Evolutionary conservation across 2,888 invertebrate species (phyloP), one percentile per base, ranked within the genome.

Genomic region (Patella caerulea): DNA sequence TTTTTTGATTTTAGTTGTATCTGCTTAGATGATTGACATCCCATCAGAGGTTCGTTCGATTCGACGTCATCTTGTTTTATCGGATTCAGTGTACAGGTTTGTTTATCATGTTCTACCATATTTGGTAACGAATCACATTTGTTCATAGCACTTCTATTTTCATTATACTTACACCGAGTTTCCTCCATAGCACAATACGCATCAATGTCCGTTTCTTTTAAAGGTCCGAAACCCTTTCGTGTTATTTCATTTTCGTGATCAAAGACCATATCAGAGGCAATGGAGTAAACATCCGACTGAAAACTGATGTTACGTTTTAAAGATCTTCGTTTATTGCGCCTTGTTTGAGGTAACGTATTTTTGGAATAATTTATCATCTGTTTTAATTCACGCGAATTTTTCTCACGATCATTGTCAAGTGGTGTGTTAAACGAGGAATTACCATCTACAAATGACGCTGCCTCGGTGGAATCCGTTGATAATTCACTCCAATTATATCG

Each of bases 201-300:
- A 59, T 59, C 59, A 19, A 59, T 59, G 19, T 59, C 59, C 59
- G 59, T 59, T 19, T 59, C 59, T 59, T 59, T 59, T 19, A 59
- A 59, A 59, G 59, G 17, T 59, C 17, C 17, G 19, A 17, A 11
- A 19, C 19, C 59, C 19, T 17, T 19, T 14, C 59, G 59, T 2
- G n/a, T 19, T 59, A 19, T 59, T 59, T 59, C 59, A 59, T 59
- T 59, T 59, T 59, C 59, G 17, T 19, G n/a, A 19, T 59, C 59
- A 59, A 59, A 59, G 9, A 59, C 59, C 19, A 59, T 59, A 19
- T 59, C 59, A 17, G 59, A 19, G 17, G 59, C 59, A 9, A 59
- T 59, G 19, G 59, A 59, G 45, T 45, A 45, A 59, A 9, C 19
- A 59, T 19, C 59, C 19, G 59, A 59, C 2, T 59, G 59, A 19